phyloP scores from a whole-genome alignment of 2,797 vertebrate species.

The Enteromius radiatus region DNA sequence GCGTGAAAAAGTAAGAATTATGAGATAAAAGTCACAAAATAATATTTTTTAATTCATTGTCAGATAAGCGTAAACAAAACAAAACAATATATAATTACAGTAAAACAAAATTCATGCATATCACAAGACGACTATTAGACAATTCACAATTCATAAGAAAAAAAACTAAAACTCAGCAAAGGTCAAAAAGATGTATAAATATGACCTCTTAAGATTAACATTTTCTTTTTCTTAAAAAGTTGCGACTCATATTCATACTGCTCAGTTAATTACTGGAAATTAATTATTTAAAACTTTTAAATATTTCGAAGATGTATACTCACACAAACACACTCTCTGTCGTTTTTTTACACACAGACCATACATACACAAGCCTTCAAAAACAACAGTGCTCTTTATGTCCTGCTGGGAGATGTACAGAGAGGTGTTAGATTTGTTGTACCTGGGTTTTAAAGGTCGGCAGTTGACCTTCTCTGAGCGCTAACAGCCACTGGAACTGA shows the following conservation, averaged over 20 bases:
- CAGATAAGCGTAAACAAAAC: neutral
- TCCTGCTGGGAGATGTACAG: conserved; percentile 56
- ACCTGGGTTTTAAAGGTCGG: conserved; percentile 73
- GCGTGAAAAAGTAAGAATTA: neutral
- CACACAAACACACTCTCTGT: conserved; percentile 32
- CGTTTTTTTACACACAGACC: conserved; percentile 42
- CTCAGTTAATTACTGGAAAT: neutral
- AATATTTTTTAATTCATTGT: neutral
- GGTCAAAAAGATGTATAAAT: neutral
- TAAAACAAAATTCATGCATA: neutral
- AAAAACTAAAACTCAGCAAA: neutral
- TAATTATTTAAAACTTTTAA: neutral
- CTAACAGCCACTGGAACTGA: conserved; percentile 63
- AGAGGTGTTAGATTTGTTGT: conserved; percentile 69
- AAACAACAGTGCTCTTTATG: conserved; percentile 51
- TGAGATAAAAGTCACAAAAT: neutral
- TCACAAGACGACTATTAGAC: neutral
- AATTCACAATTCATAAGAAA: neutral
- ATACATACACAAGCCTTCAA: neutral
- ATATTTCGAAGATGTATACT: neutral
- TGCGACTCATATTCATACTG: neutral
- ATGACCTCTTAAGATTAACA: neutral
- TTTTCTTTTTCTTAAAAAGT: neutral
- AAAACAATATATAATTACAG: too few relatives aligned
- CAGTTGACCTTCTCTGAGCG: conserved; percentile 70